Percentiles rank a stretch among this genome's conserved stretches.
phyloP scores from a whole-genome alignment of 2,113 vertebrate genomes.

The Trematocara unimaculatum region DNA sequence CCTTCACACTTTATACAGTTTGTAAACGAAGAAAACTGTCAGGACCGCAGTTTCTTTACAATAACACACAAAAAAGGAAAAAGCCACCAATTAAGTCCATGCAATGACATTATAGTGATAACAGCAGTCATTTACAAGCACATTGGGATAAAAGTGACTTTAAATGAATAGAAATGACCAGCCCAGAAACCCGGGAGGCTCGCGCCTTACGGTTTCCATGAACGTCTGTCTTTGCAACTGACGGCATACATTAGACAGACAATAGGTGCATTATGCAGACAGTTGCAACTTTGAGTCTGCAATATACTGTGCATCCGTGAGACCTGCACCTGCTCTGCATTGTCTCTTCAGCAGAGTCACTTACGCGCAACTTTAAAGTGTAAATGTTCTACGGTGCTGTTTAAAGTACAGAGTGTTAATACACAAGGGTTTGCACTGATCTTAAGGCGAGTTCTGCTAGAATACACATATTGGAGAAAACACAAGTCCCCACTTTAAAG shows the following conservation, averaged over 20 bases:
- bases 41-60: not conserved
- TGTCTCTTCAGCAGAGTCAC: conserved; percentile 14
- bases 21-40: not conserved
- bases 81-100: not conserved
- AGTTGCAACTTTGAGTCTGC: not conserved
- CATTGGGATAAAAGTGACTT: not conserved
- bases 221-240: not conserved
- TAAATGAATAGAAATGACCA: not conserved
- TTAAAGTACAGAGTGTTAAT: not conserved
- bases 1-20: not conserved
- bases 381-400: not conserved
- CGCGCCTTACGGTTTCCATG: conserved; percentile 3
- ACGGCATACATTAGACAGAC: not conserved
- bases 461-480: not conserved
- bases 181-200: not conserved
- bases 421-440: not conserved
- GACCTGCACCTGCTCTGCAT: conserved; percentile 36
- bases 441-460: not conserved
- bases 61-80: not conserved
- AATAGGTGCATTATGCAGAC: conserved; percentile 23
- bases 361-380: conserved; percentile 1
- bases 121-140: not conserved
- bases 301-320: conserved; percentile 18
- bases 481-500: not conserved
- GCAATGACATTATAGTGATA: not conserved